phyloP scores from a whole-genome alignment of 1,140 invertebrate genomes.

The Bombus balteatus region DNA sequence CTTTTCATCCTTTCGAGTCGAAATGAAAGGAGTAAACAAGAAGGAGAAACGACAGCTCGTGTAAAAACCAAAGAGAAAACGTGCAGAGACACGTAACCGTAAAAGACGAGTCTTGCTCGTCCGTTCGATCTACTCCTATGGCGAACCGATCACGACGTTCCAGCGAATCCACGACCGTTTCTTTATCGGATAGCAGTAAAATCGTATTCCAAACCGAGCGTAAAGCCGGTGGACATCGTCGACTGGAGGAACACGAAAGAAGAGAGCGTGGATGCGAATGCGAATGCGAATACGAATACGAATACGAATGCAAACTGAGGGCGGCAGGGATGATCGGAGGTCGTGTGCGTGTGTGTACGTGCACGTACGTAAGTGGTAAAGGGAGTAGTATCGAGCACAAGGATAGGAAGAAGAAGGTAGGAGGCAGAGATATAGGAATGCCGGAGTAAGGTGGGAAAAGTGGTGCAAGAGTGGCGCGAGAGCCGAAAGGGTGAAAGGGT shows the following conservation, averaged over 20 bases:
- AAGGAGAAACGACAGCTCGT: background rate
- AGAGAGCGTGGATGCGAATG: constrained; percentile 39
- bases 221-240: constrained; percentile 64
- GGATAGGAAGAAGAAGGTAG: too few species aligned
- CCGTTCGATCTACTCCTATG: background rate
- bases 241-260: constrained; percentile 48
- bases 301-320: background rate
- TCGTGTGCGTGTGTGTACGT: background rate
- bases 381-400: too few species aligned
- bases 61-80: background rate
- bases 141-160: constrained; percentile 47
- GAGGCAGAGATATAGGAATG: background rate
- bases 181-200: constrained; percentile 66
- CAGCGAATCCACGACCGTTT: constrained; percentile 44
- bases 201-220: constrained; percentile 66
- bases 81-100: constrained; percentile 21
- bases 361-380: background rate
- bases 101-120: constrained; percentile 33
- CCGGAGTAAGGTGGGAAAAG: constrained; percentile 50
- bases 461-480: constrained; percentile 14
- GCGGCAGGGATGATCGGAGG: background rate
- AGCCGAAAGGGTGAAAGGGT: constrained; percentile 28
- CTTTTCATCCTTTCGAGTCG: background rate
- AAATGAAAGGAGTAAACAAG: background rate
- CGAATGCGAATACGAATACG: constrained; percentile 27